A percentile compares a stretch with the other conserved stretches of the same genome.
These are phyloP conservation scores for Synergus umbraculus DNA, from an alignment of 2,888 invertebrate species.

Conservation along the genomic window DNA sequence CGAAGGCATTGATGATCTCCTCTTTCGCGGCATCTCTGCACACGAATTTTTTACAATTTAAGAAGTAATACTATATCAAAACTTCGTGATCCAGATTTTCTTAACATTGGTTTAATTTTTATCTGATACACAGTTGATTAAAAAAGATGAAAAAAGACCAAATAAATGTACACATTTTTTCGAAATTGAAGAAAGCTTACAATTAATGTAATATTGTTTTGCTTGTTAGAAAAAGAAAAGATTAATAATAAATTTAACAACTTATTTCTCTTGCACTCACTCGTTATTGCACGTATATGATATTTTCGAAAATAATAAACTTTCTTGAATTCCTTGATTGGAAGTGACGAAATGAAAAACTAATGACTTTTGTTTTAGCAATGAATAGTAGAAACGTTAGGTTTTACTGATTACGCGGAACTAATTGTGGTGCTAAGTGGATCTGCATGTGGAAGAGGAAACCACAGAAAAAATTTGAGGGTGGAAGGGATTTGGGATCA, in stretches of 20 bases:
- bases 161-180: not conserved
- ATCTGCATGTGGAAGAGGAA: slow-evolving; percentile 55
- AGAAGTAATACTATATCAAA: no score
- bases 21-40: slow-evolving; percentile 76
- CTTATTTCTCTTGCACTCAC: not conserved
- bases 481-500: slow-evolving; percentile 61
- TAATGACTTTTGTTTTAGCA: not conserved
- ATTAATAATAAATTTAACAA: not conserved
- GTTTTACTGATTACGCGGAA: slow-evolving; percentile 62
- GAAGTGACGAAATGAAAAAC: not conserved
- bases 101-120: no score
- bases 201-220: not conserved
- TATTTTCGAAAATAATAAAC: not conserved
- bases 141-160: no score
- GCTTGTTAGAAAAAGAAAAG: not conserved
- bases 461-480: slow-evolving; percentile 49
- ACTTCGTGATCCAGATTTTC: no score
- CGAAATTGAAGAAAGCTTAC: not conserved
- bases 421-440: slow-evolving; percentile 70
- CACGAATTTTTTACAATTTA: not conserved
- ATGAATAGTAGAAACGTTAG: slow-evolving; percentile 49
- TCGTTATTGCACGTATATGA: not conserved
- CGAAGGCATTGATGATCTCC: slow-evolving; percentile 73
- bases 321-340: not conserved
- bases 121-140: no score